These are phyloP conservation scores for Calcarius ornatus DNA, from an alignment of 2,113 vertebrate species.

Conservation along the genomic window DNA sequence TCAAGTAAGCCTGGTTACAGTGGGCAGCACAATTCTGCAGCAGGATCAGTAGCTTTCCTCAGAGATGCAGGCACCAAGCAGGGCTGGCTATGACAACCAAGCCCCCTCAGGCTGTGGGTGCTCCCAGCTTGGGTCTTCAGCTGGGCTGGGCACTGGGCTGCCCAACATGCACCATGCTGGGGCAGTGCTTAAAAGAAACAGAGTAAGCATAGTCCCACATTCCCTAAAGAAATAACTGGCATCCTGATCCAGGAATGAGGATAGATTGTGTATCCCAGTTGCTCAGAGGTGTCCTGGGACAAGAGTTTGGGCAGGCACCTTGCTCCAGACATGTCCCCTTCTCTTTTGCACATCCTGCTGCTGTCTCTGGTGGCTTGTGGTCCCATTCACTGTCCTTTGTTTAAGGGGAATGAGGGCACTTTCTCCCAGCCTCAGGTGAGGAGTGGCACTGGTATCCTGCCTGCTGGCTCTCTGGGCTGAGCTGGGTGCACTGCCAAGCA, in stretches of 20 bases:
- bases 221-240: neutral
- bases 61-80: neutral
- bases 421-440: neutral
- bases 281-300: neutral
- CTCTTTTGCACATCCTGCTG: neutral
- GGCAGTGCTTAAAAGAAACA: neutral
- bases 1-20: neutral
- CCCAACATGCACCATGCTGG: neutral
- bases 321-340: neutral
- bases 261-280: neutral
- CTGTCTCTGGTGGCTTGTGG: neutral
- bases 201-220: neutral
- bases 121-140: neutral
- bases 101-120: neutral
- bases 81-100: neutral
- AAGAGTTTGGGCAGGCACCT: neutral
- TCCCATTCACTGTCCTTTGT: neutral
- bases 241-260: neutral
- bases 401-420: neutral
- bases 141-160: neutral
- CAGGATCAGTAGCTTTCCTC: neutral
- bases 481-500: neutral
- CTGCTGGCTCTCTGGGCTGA: neutral
- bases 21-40: neutral
- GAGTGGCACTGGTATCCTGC: neutral